Conservation (phyloP, 2,113 vertebrate genomes). For the Lophotis ruficrista region DNA sequence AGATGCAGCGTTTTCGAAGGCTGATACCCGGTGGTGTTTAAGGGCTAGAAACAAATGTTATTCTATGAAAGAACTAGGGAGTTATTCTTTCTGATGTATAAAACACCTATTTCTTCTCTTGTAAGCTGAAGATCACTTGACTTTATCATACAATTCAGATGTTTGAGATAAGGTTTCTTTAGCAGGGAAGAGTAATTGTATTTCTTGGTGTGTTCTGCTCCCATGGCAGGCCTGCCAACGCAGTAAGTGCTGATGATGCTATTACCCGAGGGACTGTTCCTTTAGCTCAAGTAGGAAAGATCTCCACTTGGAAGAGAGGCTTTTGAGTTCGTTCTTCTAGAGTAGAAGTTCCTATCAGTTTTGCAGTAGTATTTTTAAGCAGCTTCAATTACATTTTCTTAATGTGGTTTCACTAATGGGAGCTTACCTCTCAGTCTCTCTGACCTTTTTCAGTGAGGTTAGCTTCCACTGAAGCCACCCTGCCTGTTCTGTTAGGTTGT, state of each 20-base stretch:
- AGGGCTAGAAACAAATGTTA: not conserved
- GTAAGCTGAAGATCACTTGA: constrained; percentile 20
- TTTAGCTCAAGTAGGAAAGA: constrained; percentile 11
- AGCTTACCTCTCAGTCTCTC: not conserved
- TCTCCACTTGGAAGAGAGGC: constrained; percentile 8
- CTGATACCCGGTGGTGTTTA: not conserved
- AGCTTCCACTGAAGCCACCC: not conserved
- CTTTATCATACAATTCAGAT: not conserved
- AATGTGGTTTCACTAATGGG: not conserved
- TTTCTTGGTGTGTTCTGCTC: not conserved
- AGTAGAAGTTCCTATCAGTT: not conserved
- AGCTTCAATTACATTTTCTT: constrained; percentile 1
- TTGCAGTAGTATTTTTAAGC: not conserved
- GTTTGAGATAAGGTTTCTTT: not conserved
- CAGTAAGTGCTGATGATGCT: not conserved
- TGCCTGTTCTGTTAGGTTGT: not conserved
- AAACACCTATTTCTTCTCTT: not conserved
- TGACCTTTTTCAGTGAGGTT: not conserved
- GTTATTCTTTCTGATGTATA: not conserved
- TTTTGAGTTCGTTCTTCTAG: not conserved
- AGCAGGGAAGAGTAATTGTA: not conserved
- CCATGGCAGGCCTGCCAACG: not conserved
- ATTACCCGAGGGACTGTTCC: not conserved
- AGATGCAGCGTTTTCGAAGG: not conserved
- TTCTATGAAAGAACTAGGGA: not conserved